phyloP scores from a whole-genome alignment of 2,888 invertebrate species.

The Brachypalpus laphriformis region DNA sequence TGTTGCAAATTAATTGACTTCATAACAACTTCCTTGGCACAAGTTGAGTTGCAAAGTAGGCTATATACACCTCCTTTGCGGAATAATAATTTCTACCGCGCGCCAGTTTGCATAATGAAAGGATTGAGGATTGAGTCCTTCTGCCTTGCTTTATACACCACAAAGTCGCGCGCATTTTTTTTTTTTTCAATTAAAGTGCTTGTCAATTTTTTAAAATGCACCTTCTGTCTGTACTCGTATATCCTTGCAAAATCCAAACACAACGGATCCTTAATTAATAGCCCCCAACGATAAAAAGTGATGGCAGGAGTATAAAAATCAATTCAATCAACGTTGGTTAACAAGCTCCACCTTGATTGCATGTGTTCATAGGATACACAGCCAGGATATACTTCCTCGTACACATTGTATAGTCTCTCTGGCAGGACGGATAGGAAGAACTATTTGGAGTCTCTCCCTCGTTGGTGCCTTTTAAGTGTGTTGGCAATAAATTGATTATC shows the following conservation, averaged over 20 bases:
- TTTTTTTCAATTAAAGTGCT: conserved; percentile 23
- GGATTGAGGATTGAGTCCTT: background rate
- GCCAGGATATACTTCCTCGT: background rate
- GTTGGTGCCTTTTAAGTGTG: background rate
- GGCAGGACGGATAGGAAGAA: conserved; percentile 1
- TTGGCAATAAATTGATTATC: conserved; percentile 64
- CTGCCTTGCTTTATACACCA: no score
- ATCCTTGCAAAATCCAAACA: conserved; percentile 1
- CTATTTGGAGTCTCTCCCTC: conserved; percentile 1
- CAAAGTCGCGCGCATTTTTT: background rate
- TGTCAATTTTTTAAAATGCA: conserved; percentile 12
- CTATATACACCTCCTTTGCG: conserved; percentile 17
- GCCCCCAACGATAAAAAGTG: conserved; percentile 14
- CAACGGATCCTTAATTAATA: conserved; percentile 48
- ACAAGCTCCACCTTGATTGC: conserved; percentile 53
- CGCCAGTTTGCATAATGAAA: conserved; percentile 66
- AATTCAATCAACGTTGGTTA: conserved; percentile 52
- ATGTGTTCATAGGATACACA: conserved; percentile 1
- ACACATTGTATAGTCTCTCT: conserved; percentile 8
- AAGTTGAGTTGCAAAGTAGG: no score
- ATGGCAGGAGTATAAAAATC: conserved; percentile 20
- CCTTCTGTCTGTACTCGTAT: background rate
- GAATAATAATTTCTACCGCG: conserved; percentile 60
- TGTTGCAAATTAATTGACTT: conserved; percentile 37
- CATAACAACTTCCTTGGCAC: conserved; percentile 34